A percentile compares a stretch with the other conserved stretches of the same genome.
These are phyloP conservation scores for Alouatta palliata DNA, from an alignment of 2,113 vertebrate species.

Conservation along the genomic window DNA sequence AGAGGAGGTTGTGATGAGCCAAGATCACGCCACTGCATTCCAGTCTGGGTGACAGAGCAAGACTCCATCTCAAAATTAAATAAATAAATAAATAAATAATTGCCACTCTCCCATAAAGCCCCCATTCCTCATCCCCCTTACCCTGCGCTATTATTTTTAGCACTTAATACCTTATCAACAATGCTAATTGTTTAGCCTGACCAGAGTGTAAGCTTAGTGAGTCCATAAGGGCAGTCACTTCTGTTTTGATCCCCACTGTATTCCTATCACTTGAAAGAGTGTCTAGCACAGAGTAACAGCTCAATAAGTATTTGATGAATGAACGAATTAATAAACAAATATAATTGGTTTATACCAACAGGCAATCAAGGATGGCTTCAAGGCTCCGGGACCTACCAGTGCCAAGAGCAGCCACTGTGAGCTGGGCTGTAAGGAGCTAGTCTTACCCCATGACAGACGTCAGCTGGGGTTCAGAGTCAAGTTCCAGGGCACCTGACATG, in stretches of 20 bases:
- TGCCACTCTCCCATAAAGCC: background rate
- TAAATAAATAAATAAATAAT: too few relatives aligned
- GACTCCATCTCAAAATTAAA: too few relatives aligned
- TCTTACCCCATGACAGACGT: background rate
- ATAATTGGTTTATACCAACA: background rate
- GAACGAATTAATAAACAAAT: background rate
- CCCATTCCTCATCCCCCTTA: background rate
- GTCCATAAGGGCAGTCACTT: background rate
- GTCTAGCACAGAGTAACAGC: background rate
- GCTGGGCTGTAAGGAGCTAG: background rate
- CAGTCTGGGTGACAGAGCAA: too few relatives aligned
- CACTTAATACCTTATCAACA: background rate
- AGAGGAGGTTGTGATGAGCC: too few relatives aligned
- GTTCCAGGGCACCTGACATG: background rate
- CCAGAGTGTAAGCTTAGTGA: background rate
- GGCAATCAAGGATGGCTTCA: background rate
- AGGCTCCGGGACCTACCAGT: accelerated
- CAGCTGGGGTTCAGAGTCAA: background rate
- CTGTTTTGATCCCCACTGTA: background rate
- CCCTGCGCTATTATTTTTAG: background rate
- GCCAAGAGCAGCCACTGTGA: background rate
- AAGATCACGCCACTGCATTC: too few relatives aligned
- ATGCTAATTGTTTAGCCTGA: background rate
- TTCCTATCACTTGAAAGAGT: background rate
- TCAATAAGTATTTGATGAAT: background rate